Base-by-base conservation (phyloP, 2,113 vertebrate species). In the Coregonus clupeaformis region DNA sequence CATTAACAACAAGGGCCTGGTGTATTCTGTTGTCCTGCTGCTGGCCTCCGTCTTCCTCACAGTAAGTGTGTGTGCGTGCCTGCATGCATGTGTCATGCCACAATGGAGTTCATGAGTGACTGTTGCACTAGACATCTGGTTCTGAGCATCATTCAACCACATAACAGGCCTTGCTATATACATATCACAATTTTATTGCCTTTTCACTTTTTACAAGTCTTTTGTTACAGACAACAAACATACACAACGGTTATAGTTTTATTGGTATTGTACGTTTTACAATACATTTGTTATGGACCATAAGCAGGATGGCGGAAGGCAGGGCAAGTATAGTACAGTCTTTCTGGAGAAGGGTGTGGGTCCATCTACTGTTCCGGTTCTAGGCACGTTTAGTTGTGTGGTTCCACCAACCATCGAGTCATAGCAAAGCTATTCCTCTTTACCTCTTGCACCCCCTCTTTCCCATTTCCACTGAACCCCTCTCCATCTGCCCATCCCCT, bases 1-100 rank as follows among this genome's bases (percentile, higher is more conserved):
- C 77, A 94, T 94, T 77, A 94, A 94, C 78, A 94, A 94, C 86
- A 93, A 93, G 85, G 93, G 93, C 32, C 87, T 94, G 87, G 90
- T 94, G 22, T 94, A 94, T 86, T 94, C 93, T 1, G 93, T 94
- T 29, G 4, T 94, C 79, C 89, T 94, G 75, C 91, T 94, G 78
- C 87, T 94, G 73, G 93, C 92, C 0, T 94, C 93, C 6, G 93
- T 94, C 76, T 93, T 93, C 80, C 87, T 94, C 60, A 94, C 93
- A 18, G 93, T 94, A 66, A 92, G 92, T 74, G 30, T 68, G 30
- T 45, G 32, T 45, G 32, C 7, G 32, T n/a, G 66, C 18, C 18
- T 36, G 66, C 18, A 29, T 68, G 66, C 32, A 6, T 67, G 22
- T 64, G 25, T 64, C 55, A 7, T 64, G 24, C 4, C 3, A 14